A percentile compares a stretch with the other conserved stretches of the same genome.
These are phyloP conservation scores for Girardinus metallicus DNA, from an alignment of 2,797 vertebrate genomes.

Conservation along the genomic window DNA sequence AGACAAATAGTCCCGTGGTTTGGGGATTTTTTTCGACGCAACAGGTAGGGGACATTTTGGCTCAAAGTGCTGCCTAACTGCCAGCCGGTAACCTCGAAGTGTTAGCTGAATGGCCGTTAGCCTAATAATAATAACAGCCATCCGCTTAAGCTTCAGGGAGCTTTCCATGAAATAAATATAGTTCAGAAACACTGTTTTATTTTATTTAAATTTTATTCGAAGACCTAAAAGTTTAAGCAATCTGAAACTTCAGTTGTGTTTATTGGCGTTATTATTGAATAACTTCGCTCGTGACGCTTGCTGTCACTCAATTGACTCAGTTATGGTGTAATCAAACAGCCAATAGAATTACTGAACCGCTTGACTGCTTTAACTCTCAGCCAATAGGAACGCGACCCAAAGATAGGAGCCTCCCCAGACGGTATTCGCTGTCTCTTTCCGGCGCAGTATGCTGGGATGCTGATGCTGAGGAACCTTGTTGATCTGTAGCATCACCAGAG, in stretches of 20 bases:
- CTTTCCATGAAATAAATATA: neutral
- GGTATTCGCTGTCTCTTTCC: conserved; percentile 67
- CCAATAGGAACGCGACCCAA: conserved; percentile 60
- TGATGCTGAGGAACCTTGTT: conserved; percentile 64
- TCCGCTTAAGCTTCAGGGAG: neutral
- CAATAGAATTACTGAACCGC: conserved; percentile 39
- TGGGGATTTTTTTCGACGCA: neutral
- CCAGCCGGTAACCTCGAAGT: conserved; percentile 29
- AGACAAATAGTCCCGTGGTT: conserved; percentile 34
- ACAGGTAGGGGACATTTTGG: conserved; percentile 56
- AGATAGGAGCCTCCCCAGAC: conserved; percentile 28
- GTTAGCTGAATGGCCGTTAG: conserved; percentile 47
- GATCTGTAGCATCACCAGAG: conserved; percentile 43
- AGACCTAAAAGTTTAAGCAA: neutral
- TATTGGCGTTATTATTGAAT: conserved; percentile 2
- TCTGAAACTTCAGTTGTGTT: neutral
- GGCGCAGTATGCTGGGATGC: conserved; percentile 77
- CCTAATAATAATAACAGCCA: conserved; percentile 11
- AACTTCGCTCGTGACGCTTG: conserved; percentile 36
- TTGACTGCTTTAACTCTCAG: conserved; percentile 53
- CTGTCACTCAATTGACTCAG: conserved; percentile 30
- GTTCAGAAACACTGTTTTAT: fast-evolving
- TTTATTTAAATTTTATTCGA: neutral
- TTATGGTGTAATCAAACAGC: conserved; percentile 9
- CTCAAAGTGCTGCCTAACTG: conserved; percentile 18